A percentile compares a stretch with the other conserved stretches of the same genome.
phyloP scores from a whole-genome alignment of 2,797 vertebrate genomes.

The Chrosomus eos region DNA sequence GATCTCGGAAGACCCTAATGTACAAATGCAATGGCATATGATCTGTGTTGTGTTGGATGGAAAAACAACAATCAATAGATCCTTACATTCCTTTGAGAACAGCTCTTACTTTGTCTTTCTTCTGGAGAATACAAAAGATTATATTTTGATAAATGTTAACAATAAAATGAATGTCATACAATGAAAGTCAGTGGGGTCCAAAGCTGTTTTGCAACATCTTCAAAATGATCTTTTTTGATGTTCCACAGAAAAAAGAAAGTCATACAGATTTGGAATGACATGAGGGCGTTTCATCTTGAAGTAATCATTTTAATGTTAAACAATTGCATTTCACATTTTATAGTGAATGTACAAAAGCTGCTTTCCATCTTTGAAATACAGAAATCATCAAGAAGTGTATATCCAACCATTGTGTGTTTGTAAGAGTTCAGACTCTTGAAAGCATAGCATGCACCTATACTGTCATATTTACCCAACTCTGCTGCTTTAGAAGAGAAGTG shows the following conservation, averaged over 20 bases:
- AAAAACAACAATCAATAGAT: background rate
- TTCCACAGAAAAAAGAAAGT: background rate
- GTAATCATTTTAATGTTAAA: background rate
- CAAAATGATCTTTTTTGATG: background rate
- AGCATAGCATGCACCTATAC: background rate
- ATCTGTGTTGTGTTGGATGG: constrained; percentile 1
- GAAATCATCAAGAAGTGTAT: background rate
- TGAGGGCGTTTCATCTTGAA: no score
- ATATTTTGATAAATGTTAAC: background rate
- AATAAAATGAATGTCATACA: background rate
- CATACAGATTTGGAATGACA: background rate
- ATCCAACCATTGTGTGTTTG: background rate
- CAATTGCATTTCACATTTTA: background rate
- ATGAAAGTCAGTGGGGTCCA: background rate
- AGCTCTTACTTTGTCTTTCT: background rate
- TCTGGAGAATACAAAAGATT: background rate
- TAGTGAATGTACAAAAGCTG: background rate
- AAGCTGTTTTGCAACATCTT: background rate
- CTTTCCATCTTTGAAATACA: background rate
- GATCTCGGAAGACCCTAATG: constrained; percentile 8
- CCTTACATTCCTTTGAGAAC: background rate
- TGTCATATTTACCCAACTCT: constrained; percentile 1
- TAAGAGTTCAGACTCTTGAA: background rate
- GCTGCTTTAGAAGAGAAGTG: constrained; percentile 26
- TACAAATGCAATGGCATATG: constrained; percentile 43